Base-by-base conservation (phyloP, 2,888 invertebrate species). In the Acholoe squamosa region DNA sequence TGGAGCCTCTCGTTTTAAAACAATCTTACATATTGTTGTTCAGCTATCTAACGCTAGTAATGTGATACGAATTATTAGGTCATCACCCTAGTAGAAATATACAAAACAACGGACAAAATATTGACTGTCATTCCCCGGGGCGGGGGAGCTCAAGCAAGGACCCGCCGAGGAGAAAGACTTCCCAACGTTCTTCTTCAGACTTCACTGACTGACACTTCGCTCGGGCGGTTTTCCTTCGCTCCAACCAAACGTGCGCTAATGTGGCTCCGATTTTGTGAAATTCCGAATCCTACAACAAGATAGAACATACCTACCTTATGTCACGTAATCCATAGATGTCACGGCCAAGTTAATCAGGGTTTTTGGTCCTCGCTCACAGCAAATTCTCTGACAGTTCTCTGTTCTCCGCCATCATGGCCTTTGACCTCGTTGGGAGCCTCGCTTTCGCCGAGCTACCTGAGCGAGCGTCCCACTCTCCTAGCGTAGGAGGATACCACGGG, bases 361-460 rank as follows among this genome's bases (percentile, higher is more conserved):
- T 80, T 76, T 80, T 80, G 43, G 31, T 80, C 43, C n/a, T 43
- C 34, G 14, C 34, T 80, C n/a, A 80, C 34, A 43, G 33, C 80
- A 34, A 80, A 80, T 34, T 80, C 80, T 43, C 34, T 80, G 80
- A 80, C 80, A 80, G 80, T 25, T 80, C 80, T 80, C 34, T 80
- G 80, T 43, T 80, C 34, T 33, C 33, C 80, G 80, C 80, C 80
- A 80, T 80, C 14, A 43, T 80, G 80, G 80, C 80, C 80, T 80
- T 80, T 80, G 80, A 80, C 80, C 80, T 80, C 80, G n/a, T 80
- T 80, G 34, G 80, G 80, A 80, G 80, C 80, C 80, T 80, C 80
- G 80, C 33, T 80, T 43, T 80, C n/a, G 43, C 12, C n/a, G 33
- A 80, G 28, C 71, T 71, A 28, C 25, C 28, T 31, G 71, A 71